Evolutionary conservation across 2,113 vertebrate species (phyloP), one percentile per base, ranked within the genome.

Genomic region (Rousettus leschenaultii): DNA sequence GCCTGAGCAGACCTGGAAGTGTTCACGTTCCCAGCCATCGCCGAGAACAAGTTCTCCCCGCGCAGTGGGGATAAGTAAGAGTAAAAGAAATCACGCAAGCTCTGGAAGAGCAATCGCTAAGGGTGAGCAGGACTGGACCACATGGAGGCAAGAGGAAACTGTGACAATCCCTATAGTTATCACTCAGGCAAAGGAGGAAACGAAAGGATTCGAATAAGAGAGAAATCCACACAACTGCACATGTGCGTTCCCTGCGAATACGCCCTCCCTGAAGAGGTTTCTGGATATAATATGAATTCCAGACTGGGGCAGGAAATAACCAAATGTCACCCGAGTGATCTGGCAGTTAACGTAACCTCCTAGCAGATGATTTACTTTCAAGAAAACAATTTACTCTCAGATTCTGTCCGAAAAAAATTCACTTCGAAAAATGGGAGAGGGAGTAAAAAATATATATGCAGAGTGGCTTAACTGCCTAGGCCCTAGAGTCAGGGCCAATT

Each of bases 311-410:
- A 87, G 80, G 85, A 97, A 95, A 85, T 90, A 80, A 90, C 19
- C 55, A 87, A 96, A 92, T 80, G 87, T 73, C 89, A 68, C 88
- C 84, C 86, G 83, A 93, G 90, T 92, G 70, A 90, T 94, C 79
- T 85, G 78, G 61, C 80, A 86, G 57, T 82, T 63, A 92, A 93
- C 18, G 73, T 51, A 74, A 94, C 77, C 68, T 95, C 61, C 66
- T 24, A 57, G 35, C 65, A 18, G 59, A 45, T 92, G 65, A 95
- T 84, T 95, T 84, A 45, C 63, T 91, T 88, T 77, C 84, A 84
- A 87, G 84, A 71, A 87, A 94, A 94, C n/a, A 88, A 59, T 88
- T 90, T 91, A 75, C 70, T 85, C 15, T 61, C 66, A 40, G 65
- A 80, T 74, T 66, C 66, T 71, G 82, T 22, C 35, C 7, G 55